A percentile compares a stretch with the other conserved stretches of the same genome.
Evolutionary conservation across 1,140 invertebrate species (phyloP).

Genomic region (Sinella curviseta): DNA sequence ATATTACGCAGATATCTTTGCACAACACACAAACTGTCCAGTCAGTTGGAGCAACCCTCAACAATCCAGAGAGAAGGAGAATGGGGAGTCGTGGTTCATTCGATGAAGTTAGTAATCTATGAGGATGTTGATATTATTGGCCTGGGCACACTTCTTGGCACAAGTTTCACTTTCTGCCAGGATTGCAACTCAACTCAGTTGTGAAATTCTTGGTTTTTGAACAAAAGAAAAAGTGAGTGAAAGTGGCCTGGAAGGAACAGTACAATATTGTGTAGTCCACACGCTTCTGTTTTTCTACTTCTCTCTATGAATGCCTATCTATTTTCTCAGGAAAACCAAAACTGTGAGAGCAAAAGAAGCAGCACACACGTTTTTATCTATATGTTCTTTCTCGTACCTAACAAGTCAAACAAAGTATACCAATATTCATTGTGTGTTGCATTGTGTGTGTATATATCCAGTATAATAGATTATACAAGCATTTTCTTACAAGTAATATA

Average conservation of each 20-base stretch:
- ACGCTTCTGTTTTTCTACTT: not conserved
- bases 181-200: not conserved
- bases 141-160: not conserved
- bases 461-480: too few relatives aligned
- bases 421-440: too few relatives aligned
- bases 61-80: not conserved
- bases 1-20: not conserved
- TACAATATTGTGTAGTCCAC: not conserved
- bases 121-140: constrained; percentile 8
- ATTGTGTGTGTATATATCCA: too few relatives aligned
- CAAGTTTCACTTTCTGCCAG: not conserved
- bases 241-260: not conserved
- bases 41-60: not conserved
- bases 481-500: not conserved
- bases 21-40: not conserved
- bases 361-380: too few relatives aligned
- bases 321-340: not conserved
- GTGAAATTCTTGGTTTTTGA: not conserved
- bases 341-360: too few relatives aligned
- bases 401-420: too few relatives aligned
- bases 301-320: not conserved
- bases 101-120: not conserved
- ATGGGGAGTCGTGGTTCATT: not conserved
- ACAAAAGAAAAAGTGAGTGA: not conserved
- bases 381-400: too few relatives aligned